These are phyloP conservation scores for Emberiza fucata DNA, from an alignment of 2,113 vertebrate species.

Conservation along the genomic window DNA sequence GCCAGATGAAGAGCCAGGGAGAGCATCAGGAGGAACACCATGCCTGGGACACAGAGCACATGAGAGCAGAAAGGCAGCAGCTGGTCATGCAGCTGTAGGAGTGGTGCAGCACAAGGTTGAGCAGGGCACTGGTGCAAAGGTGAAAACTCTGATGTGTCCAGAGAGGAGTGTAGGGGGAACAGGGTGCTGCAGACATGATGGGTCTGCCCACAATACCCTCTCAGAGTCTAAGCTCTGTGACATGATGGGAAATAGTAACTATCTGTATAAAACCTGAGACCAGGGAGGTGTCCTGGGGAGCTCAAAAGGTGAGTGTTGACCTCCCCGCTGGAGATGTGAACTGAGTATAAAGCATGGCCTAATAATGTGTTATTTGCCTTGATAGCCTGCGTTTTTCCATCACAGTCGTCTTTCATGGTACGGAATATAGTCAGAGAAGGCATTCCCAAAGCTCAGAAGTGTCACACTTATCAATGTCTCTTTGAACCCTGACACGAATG, in stretches of 20 bases:
- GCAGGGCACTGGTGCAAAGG: neutral
- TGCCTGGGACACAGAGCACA: too few relatives aligned
- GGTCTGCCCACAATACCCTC: neutral
- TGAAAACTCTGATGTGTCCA: neutral
- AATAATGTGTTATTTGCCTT: neutral
- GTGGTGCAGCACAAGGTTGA: neutral
- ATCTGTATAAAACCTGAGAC: neutral
- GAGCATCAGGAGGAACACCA: neutral
- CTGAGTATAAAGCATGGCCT: neutral
- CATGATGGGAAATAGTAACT: neutral
- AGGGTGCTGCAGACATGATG: neutral
- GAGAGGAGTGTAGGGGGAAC: neutral
- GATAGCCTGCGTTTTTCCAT: neutral
- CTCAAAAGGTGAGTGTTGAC: neutral
- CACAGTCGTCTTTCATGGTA: neutral
- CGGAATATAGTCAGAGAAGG: neutral
- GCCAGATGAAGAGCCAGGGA: neutral
- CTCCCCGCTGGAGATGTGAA: neutral
- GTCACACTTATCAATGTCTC: neutral
- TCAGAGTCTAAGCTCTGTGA: neutral
- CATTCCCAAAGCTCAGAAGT: neutral
- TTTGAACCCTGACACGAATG: neutral
- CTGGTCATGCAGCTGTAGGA: rapidly evolving
- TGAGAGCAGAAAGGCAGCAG: neutral
- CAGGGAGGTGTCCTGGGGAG: neutral